Evolutionary conservation across 2,888 invertebrate species (phyloP), one percentile per base, ranked within the genome.

Genomic region (Drosophila neotestacea): DNA sequence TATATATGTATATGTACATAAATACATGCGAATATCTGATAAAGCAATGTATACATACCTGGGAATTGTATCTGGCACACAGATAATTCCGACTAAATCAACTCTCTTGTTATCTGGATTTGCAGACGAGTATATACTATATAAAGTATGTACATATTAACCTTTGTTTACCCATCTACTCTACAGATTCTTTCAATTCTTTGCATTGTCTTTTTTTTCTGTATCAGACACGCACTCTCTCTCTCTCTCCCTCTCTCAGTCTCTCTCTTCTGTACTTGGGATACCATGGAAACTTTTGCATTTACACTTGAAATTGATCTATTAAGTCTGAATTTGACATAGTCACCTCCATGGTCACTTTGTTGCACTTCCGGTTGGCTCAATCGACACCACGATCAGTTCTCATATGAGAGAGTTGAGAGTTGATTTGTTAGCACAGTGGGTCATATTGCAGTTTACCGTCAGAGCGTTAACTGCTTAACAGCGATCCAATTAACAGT

Each of bases 381-480:
- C 11, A 47, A 30, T 50, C 34, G 48, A 50, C 47, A 13, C 13
- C 7, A 9, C 6, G 32, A 11, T 34, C 10, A 11, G 11, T 34
- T 48, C 6, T 34, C 22, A 7, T 6, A 16, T 16, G 16, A 16
- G 22, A 22, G 22, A 3, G 22, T 32, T 32, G 7, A 9, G 7
- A 22, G 54, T 32, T 16, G 30, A 6, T 41, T 42, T 32, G 28
- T 39, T 51, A 38, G 27, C 28, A 32, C 54, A 54, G 52, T 74
- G 60, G 79, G 60, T 61, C 64, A 59, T 32, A 59, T 78, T 42
- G 56, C 69, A 59, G 75, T 79, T 76, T 69, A 61, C 54, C 64
- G 75, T 64, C 61, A 64, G 51, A 28, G 36, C 10, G 41, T 34
- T 44, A 56, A 38, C 46, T 41, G 51, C 68, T 22, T 46, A 28